A percentile compares a stretch with the other conserved stretches of the same genome.
phyloP scores from a whole-genome alignment of 2,888 invertebrate species.

The Listrodromus nycthemerus region DNA sequence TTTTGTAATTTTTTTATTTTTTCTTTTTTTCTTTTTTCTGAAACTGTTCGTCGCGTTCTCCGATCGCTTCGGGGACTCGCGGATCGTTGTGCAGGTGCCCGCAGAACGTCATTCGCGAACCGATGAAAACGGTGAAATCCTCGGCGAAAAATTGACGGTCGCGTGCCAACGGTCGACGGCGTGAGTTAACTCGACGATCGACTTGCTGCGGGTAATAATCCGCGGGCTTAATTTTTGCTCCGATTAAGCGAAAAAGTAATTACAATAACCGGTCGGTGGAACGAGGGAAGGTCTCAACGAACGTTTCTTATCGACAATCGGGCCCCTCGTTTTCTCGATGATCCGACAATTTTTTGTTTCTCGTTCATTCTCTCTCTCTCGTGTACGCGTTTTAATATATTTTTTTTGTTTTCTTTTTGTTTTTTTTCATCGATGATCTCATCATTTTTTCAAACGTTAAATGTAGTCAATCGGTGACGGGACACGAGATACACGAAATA shows the following conservation, averaged over 20 bases:
- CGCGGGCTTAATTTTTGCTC: not conserved
- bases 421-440: too few relatives aligned
- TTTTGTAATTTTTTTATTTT: not conserved
- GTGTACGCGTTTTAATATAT: too few relatives aligned
- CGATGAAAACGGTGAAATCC: not conserved
- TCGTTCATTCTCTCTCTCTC: too few relatives aligned
- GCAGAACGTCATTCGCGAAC: constrained; percentile 45
- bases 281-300: not conserved
- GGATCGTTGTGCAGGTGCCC: constrained; percentile 63
- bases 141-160: constrained; percentile 32
- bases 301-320: not conserved
- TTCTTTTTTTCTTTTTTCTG: not conserved
- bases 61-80: constrained; percentile 29
- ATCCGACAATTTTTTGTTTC: not conserved
- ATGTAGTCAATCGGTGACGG: too few relatives aligned
- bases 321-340: not conserved
- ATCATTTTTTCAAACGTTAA: too few relatives aligned
- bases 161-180: constrained; percentile 9
- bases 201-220: constrained; percentile 44
- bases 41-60: constrained; percentile 11
- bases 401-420: too few relatives aligned
- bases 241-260: not conserved
- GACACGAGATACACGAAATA: too few relatives aligned
- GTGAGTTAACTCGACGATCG: not conserved
- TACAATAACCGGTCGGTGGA: not conserved